A percentile compares a stretch with the other conserved stretches of the same genome.
Evolutionary conservation across 2,797 vertebrate genomes (phyloP).

Genomic region (Danio aesculapii): DNA sequence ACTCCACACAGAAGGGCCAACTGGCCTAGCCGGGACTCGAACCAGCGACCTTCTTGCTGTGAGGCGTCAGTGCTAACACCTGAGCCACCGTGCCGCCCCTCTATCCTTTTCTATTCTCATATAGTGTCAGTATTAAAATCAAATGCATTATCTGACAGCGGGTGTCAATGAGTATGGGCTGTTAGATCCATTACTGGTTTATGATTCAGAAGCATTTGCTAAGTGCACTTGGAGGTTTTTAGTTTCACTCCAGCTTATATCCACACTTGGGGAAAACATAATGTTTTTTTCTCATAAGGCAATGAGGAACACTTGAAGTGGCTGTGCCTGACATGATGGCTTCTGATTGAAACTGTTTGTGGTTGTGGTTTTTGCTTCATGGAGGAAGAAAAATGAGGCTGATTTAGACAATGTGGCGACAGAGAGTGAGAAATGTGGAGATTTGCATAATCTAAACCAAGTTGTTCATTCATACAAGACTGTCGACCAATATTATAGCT

Average conservation of each 20-base stretch:
- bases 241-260: conserved; percentile 56
- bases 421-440: neutral
- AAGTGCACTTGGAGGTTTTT: conserved; percentile 62
- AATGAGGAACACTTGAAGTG: conserved; percentile 42
- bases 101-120: neutral
- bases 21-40: no score
- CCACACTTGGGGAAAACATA: conserved; percentile 48
- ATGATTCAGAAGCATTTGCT: conserved; percentile 52
- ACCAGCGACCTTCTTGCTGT: no score
- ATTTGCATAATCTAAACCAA: conserved; percentile 11
- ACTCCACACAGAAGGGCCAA: no score
- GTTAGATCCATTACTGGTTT: conserved; percentile 55
- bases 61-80: no score
- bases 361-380: conserved; percentile 50
- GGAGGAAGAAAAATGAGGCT: neutral
- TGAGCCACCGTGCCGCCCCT: no score
- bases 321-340: conserved; percentile 34
- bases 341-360: conserved; percentile 46
- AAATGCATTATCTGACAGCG: conserved; percentile 20
- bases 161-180: conserved; percentile 19
- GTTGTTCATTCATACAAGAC: neutral
- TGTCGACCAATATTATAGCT: neutral
- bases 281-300: conserved; percentile 44
- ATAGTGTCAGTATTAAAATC: neutral
- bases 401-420: neutral